These are phyloP conservation scores for Aelia acuminata DNA, from an alignment of 2,888 invertebrate species.

Conservation along the genomic window DNA sequence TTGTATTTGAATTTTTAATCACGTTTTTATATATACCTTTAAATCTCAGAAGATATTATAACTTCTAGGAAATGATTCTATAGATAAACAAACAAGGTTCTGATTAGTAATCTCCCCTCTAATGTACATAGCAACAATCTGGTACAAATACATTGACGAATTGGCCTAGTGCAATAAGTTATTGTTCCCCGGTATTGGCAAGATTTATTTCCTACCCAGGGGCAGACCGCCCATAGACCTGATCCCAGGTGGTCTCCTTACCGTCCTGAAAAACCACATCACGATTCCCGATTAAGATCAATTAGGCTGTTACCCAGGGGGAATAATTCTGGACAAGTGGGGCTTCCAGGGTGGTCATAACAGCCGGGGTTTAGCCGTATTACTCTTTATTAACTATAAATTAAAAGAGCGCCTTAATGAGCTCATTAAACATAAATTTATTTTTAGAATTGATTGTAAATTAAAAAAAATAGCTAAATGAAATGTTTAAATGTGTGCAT, in stretches of 20 bases:
- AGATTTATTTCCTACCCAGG: not conserved
- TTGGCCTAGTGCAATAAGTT: not conserved
- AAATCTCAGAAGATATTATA: no score
- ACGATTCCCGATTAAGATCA: slow-evolving; percentile 25
- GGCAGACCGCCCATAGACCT: not conserved
- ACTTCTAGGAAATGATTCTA: no score
- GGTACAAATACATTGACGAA: not conserved
- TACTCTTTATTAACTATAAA: no score
- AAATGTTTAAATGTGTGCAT: no score
- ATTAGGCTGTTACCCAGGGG: not conserved
- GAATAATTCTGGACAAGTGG: not conserved
- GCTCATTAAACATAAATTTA: no score
- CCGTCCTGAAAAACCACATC: slow-evolving; percentile 4
- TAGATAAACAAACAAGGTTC: no score
- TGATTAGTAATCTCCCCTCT: not conserved
- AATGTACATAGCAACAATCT: not conserved
- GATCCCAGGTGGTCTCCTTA: slow-evolving; percentile 16
- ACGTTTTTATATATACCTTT: no score
- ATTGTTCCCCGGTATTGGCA: not conserved
- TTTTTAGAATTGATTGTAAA: no score
- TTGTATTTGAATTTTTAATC: no score
- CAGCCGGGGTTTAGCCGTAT: not conserved
- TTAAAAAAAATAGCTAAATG: no score
- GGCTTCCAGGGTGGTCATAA: not conserved
- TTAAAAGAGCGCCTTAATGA: no score